phyloP scores from a whole-genome alignment of 1,140 invertebrate genomes.

The Penaeus vannamei region DNA sequence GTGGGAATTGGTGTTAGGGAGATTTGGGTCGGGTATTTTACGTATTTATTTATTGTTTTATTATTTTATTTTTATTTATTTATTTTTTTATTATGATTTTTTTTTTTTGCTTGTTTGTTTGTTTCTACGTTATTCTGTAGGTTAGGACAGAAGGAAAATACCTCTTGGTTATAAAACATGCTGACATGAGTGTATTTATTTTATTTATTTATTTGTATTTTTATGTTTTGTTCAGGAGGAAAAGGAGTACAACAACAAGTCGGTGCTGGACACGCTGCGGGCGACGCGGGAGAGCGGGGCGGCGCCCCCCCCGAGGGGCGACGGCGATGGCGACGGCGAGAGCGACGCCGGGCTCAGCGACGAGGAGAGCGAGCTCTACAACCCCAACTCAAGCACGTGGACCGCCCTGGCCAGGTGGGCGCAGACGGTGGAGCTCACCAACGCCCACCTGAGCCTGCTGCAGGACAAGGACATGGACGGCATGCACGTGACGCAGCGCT shows the following conservation, averaged over 20 bases:
- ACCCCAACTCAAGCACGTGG: constrained; percentile 42
- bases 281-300: background rate
- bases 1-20: too few species aligned
- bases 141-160: too few species aligned
- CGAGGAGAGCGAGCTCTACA: constrained; percentile 46
- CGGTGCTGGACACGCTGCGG: constrained; percentile 45
- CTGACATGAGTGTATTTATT: too few species aligned
- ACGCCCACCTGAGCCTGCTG: background rate
- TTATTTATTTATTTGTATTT: background rate
- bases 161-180: too few species aligned
- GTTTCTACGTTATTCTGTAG: too few species aligned
- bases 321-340: background rate
- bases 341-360: background rate
- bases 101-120: too few species aligned
- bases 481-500: constrained; percentile 30
- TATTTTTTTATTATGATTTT: too few species aligned
- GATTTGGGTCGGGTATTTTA: too few species aligned
- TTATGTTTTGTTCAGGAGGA: constrained; percentile 43
- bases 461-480: background rate
- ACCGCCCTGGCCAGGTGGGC: constrained; percentile 39
- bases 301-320: background rate
- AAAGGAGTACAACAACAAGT: constrained; percentile 57
- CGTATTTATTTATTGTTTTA: too few species aligned
- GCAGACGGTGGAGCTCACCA: constrained; percentile 23
- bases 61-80: too few species aligned